Evolutionary conservation across 2,113 vertebrate species (phyloP), one percentile per base, ranked within the genome.

Genomic region (Saiga tatarica): DNA sequence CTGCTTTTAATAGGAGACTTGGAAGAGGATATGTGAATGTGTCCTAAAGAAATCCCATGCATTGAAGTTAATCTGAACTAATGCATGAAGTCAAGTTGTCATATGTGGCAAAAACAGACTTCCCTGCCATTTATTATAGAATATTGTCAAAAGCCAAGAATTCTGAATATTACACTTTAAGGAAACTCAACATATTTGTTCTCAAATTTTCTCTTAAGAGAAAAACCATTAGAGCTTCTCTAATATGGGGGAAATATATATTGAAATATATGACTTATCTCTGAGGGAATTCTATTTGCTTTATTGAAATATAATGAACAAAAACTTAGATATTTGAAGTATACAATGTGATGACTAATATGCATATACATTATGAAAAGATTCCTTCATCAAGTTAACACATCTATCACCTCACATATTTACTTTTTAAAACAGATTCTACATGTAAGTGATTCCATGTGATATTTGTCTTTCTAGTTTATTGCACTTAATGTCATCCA

Each of bases 231-330:
- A 86, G 92, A 59, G 26, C 5, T n/a, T 89, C 79, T 82, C 62
- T 84, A 89, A 88, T 36, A 64, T 30, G 42, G 45, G 59, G 96
- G n/a, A 93, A 89, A 13, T 55, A 67, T 23, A 67, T 50, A 55
- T 39, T 78, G 10, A 97, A 97, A 95, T 85, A 36, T 0, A 26
- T 13, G 39, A 21, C 67, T 88, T 96, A 76, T 57, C 90, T 94
- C 74, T 95, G 79, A 94, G 23, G 36, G 2, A 92, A 89, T 53
- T 97, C 53, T 92, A 97, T 83, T 89, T 95, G 33, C 8, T 71
- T 83, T 89, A 74, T 1, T 83, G 26, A 76, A 42, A 36, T 62
- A 84, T 7, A 42, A 39, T 2, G 25, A 71, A 62, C 79, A 60
- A 76, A 47, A 57, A 53, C 7, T 90, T 89, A 94, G 30, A 47